Base-by-base conservation (phyloP, 2,113 vertebrate species). In the Cynopterus brachyotis region DNA sequence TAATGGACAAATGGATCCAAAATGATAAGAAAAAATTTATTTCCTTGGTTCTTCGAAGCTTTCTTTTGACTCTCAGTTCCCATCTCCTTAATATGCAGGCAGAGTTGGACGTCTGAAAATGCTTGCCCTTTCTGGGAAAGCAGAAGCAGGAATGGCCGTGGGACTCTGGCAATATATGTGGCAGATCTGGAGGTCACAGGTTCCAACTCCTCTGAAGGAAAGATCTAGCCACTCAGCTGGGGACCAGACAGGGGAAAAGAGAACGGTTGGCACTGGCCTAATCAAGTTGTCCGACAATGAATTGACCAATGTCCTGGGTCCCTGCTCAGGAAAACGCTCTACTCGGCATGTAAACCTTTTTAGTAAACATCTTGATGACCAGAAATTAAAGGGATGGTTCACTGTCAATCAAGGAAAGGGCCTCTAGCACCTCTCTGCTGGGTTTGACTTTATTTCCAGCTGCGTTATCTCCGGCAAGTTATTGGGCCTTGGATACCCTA, bases 1-100 rank as follows among this genome's bases (percentile, higher is more conserved):
- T 84, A 86, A 60, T 82, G 60, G 47, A 69, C 66, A 87, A 92
- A 96, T 91, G 69, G 85, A 81, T 82, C 57, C 26, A 81, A 94
- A 73, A 76, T 40, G 50, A 55, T 90, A 80, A 94, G 92, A 40
- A 78, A 86, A 73, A 87, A 78, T 5, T 6, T 28, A 72, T 88
- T 84, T 95, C 70, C 26, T 16, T 57, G 55, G 16, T 62, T 84
- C 59, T 76, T 89, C 9, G 19, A 94, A 78, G 59, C 53, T 86
- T 91, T 35, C 22, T 82, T 64, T 50, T 35, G 60, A 72, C 45
- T 80, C 24, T 91, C 5, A 30, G 69, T 60, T 45, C 73, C 32
- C n/a, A 37, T 76, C 40, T 92, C 37, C 47, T 84, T 80, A 53
- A 35, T 40, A 37, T 86, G 42, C 30, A 32, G 62, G 47, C 86